Conservation (phyloP, 2,113 vertebrate genomes). For the Pseudonaja textilis region DNA sequence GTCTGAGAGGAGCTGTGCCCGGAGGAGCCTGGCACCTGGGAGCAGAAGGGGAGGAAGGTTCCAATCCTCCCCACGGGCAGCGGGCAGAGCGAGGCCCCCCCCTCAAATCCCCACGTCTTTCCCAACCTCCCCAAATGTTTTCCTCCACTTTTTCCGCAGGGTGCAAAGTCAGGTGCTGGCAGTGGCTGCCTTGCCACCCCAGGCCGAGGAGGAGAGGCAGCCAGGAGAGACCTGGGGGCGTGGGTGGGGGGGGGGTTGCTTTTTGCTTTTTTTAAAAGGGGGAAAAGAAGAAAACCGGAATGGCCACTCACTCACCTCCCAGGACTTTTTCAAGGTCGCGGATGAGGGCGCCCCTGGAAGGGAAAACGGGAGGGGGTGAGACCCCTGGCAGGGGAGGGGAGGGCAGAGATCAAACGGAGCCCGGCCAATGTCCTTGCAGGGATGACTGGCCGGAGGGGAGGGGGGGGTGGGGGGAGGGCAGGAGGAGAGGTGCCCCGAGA, state of each 20-base stretch:
- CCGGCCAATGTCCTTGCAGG: rapidly evolving
- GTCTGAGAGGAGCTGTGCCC: slow-evolving; percentile 73
- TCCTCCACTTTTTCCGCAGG: background rate
- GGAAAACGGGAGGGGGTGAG: background rate
- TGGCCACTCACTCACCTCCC: slow-evolving; percentile 1
- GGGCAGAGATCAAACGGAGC: background rate
- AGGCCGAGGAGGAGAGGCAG: too few species aligned
- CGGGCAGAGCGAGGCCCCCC: background rate
- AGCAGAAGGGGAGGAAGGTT: background rate
- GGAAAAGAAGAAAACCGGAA: background rate
- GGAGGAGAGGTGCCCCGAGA: too few species aligned
- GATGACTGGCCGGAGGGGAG: background rate
- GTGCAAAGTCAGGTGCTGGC: background rate
- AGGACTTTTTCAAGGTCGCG: slow-evolving; percentile 1
- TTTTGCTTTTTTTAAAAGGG: too few species aligned
- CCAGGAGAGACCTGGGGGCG: too few species aligned
- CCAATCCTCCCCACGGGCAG: background rate
- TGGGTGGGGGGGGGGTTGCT: rapidly evolving
- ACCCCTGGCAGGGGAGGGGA: background rate
- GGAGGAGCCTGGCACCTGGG: slow-evolving; percentile 77
- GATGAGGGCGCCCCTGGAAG: background rate
- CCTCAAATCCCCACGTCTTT: background rate
- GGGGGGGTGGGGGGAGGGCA: too few species aligned
- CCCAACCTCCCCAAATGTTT: background rate
- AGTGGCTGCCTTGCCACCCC: background rate